Evolutionary conservation across 1,140 invertebrate species (phyloP).

Genomic region (Ephestia elutella): DNA sequence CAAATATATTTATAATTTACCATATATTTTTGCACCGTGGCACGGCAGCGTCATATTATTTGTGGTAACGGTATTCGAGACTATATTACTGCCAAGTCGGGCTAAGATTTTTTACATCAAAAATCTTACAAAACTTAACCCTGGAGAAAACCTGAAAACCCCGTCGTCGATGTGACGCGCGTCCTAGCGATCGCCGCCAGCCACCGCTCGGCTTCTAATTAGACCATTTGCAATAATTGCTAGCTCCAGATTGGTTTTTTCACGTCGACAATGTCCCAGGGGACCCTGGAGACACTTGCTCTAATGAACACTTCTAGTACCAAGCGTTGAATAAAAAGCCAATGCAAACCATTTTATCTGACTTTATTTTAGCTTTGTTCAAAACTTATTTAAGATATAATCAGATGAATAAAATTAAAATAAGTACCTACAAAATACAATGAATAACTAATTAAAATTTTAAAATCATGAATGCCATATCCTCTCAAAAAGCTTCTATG

Average conservation of each 20-base stretch:
- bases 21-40: no score
- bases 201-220: slow-evolving; percentile 44
- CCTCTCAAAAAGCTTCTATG: no score
- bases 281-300: slow-evolving; percentile 35
- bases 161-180: slow-evolving; percentile 19
- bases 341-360: slow-evolving; percentile 10
- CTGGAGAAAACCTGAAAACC: slow-evolving; percentile 32
- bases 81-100: no score
- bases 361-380: no score
- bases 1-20: no score
- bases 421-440: no score
- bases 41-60: no score
- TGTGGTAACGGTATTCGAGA: no score
- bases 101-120: no score
- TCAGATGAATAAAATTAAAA: not conserved
- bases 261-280: slow-evolving; percentile 52
- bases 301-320: slow-evolving; percentile 54
- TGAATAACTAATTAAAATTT: no score
- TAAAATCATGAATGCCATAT: no score
- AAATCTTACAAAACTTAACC: not conserved
- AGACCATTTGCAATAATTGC: slow-evolving; percentile 62
- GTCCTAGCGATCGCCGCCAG: slow-evolving; percentile 15
- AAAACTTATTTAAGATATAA: not conserved
- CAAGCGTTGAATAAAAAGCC: slow-evolving; percentile 35
- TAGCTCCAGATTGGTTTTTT: slow-evolving; percentile 62